These are phyloP conservation scores for Tanytarsus gracilentus DNA, from an alignment of 2,888 invertebrate genomes.

Conservation along the genomic window DNA sequence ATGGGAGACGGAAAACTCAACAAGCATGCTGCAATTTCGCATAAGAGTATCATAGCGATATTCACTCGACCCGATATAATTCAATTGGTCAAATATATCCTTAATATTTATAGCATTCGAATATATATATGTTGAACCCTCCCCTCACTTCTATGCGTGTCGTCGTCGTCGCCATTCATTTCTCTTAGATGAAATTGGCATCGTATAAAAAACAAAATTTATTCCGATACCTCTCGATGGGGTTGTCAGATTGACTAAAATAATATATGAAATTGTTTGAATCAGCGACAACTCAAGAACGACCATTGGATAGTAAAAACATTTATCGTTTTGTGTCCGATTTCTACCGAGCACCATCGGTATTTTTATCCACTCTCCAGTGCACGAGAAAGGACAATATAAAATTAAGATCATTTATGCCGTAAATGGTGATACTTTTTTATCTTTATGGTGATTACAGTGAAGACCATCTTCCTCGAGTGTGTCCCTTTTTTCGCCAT, in stretches of 20 bases:
- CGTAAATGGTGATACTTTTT: conserved; percentile 26
- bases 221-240: conserved; percentile 18
- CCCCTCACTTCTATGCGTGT: neutral
- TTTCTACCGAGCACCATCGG: conserved; percentile 24
- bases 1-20: conserved; percentile 23
- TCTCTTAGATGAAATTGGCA: conserved; percentile 13
- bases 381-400: neutral
- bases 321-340: conserved; percentile 29
- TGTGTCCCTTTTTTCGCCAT: neutral
- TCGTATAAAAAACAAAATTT: conserved; percentile 27
- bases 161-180: neutral
- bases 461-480: neutral
- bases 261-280: neutral
- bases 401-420: conserved; percentile 24
- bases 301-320: conserved; percentile 16
- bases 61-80: conserved; percentile 28
- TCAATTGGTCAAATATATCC: conserved; percentile 29
- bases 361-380: neutral
- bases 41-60: conserved; percentile 22
- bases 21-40: conserved; percentile 20
- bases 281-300: neutral
- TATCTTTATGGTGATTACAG: conserved; percentile 25
- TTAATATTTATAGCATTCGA: conserved; percentile 18
- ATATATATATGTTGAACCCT: neutral
- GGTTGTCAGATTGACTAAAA: conserved; percentile 1